These are phyloP conservation scores for Platysteira castanea DNA, from an alignment of 2,113 vertebrate species.

Conservation along the genomic window DNA sequence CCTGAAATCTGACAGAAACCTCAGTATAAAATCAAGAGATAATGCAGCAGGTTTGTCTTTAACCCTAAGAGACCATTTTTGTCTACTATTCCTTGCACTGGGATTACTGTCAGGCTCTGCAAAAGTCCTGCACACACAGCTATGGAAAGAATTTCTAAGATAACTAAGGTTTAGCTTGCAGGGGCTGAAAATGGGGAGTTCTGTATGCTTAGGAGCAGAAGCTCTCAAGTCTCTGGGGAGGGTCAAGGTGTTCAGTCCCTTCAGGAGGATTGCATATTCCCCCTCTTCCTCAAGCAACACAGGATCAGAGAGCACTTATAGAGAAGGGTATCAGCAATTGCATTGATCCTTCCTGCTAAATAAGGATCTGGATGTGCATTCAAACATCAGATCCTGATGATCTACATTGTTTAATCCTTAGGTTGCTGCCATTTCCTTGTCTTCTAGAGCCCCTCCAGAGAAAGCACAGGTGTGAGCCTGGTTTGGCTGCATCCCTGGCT, in stretches of 20 bases:
- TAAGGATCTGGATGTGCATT: background rate
- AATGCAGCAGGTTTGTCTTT: background rate
- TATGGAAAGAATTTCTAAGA: background rate
- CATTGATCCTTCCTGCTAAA: background rate
- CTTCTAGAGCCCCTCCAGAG: background rate
- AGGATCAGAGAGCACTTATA: background rate
- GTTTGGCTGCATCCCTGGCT: background rate
- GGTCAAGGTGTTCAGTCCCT: background rate
- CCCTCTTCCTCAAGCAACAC: background rate
- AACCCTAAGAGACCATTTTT: background rate
- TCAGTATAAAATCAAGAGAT: background rate
- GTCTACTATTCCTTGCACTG: background rate
- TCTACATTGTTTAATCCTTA: background rate
- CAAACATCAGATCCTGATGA: background rate
- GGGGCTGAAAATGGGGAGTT: background rate
- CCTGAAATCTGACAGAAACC: background rate
- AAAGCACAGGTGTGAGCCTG: rapidly evolving
- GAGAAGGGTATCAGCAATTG: background rate
- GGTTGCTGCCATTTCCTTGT: background rate
- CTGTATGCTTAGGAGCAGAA: background rate
- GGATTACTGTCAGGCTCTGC: background rate
- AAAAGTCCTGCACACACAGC: background rate
- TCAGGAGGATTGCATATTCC: background rate
- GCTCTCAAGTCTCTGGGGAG: rapidly evolving
- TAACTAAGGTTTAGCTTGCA: background rate